Conservation (phyloP, 2,797 vertebrate species). For the Hemibagrus guttatus region DNA sequence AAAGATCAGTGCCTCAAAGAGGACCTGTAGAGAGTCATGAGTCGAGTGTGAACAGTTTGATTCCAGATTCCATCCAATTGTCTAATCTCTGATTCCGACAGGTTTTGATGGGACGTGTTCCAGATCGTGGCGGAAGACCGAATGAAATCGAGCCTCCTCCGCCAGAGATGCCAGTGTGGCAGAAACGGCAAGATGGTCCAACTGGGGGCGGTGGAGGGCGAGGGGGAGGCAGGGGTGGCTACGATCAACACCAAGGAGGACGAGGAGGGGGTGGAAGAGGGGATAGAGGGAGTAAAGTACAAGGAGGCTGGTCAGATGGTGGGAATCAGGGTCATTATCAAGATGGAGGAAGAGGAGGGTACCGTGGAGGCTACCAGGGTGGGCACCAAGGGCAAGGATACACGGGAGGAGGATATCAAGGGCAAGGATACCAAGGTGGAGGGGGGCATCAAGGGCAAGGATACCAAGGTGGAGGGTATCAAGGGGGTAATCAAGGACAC, state of each 20-base stretch:
- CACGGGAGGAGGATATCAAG: background rate
- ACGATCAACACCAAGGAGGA: constrained; percentile 83
- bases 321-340: constrained; percentile 74
- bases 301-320: constrained; percentile 79
- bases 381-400: constrained; percentile 54
- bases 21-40: background rate
- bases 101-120: constrained; percentile 97
- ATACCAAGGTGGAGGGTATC: constrained; percentile 53
- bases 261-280: constrained; percentile 67
- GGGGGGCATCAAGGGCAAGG: constrained; percentile 48
- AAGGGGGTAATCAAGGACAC: constrained; percentile 57
- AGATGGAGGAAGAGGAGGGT: constrained; percentile 74
- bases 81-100: constrained; percentile 57
- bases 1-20: background rate
- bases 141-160: constrained; percentile 96
- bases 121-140: constrained; percentile 94
- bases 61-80: background rate
- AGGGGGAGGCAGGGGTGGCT: constrained; percentile 71
- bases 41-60: background rate
- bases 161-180: constrained; percentile 98
- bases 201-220: constrained; percentile 79
- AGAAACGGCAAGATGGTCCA: constrained; percentile 91
- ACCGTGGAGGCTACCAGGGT: constrained; percentile 58
- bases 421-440: constrained; percentile 48
- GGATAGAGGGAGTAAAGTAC: constrained; percentile 73